Evolutionary conservation across 2,113 vertebrate genomes (phyloP).

Genomic region (Clupea harengus): DNA sequence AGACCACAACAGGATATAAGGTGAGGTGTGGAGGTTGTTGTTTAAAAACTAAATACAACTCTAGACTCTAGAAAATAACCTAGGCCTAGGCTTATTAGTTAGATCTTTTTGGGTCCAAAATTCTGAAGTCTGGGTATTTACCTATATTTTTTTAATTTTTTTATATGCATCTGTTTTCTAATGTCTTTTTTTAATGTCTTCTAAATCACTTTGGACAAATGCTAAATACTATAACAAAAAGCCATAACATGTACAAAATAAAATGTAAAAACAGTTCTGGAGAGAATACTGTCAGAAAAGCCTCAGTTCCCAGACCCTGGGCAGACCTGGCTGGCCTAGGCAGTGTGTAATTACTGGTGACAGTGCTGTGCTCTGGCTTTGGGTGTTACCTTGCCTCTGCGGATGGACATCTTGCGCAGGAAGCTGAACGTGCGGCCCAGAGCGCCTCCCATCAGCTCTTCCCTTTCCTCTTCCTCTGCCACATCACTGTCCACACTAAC

Average conservation of each 20-base stretch:
- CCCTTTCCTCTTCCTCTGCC: conserved; percentile 36
- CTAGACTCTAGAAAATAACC: too few relatives aligned
- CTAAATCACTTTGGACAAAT: too few relatives aligned
- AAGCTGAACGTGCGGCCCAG: conserved; percentile 76
- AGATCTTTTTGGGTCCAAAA: too few relatives aligned
- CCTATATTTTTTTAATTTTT: background rate
- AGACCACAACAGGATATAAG: too few relatives aligned
- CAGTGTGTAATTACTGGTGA: background rate
- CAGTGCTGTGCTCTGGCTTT: background rate
- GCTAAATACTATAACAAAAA: too few relatives aligned
- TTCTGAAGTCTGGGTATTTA: too few relatives aligned
- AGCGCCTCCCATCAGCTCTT: conserved; percentile 40
- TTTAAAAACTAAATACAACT: too few relatives aligned
- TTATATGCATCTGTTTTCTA: background rate
- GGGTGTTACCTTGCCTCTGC: conserved; percentile 71
- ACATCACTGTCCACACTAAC: conserved; percentile 48
- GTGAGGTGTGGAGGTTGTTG: too few relatives aligned
- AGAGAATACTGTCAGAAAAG: background rate
- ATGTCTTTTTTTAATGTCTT: background rate
- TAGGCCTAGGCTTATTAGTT: too few relatives aligned
- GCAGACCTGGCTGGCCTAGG: background rate
- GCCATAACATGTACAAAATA: background rate
- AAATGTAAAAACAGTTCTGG: background rate
- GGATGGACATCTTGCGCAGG: conserved; percentile 70
- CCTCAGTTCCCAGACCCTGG: background rate